These are phyloP conservation scores for Sebastes alutus DNA, from an alignment of 2,797 vertebrate genomes.

Conservation along the genomic window DNA sequence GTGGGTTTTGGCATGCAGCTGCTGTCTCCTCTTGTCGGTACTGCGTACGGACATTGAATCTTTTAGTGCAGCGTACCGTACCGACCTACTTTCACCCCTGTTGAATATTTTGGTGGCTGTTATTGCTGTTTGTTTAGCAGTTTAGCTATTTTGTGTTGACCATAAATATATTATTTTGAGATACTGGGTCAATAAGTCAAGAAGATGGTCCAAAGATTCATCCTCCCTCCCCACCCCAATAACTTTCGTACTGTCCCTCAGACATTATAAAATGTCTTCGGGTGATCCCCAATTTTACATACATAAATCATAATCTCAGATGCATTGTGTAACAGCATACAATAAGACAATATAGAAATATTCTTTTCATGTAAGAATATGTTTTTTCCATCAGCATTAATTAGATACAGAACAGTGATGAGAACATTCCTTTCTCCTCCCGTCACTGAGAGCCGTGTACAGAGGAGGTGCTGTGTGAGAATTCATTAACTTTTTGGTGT, in stretches of 20 bases:
- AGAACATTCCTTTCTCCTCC: background rate
- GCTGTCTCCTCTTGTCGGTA: too few species aligned
- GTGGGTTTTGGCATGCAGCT: too few species aligned
- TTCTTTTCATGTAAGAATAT: background rate
- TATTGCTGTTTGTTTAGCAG: background rate
- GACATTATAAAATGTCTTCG: background rate
- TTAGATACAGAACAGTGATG: background rate
- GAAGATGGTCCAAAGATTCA: background rate
- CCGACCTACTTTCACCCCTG: too few species aligned
- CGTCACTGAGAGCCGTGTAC: background rate
- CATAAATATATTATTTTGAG: background rate
- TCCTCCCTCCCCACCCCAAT: background rate
- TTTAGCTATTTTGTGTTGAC: background rate
- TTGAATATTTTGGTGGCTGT: background rate
- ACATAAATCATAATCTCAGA: background rate
- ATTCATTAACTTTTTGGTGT: conserved; percentile 68
- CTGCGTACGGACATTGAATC: too few species aligned
- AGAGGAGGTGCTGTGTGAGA: conserved; percentile 16
- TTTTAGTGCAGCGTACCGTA: too few species aligned
- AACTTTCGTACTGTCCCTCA: background rate
- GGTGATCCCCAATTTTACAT: background rate
- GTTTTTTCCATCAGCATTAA: background rate
- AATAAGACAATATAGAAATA: background rate
- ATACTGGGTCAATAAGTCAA: background rate
- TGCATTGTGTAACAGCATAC: background rate